Percentiles rank a stretch among this genome's conserved stretches.
These are phyloP conservation scores for Ectemnius lituratus DNA, from an alignment of 2,888 invertebrate genomes.

Conservation along the genomic window DNA sequence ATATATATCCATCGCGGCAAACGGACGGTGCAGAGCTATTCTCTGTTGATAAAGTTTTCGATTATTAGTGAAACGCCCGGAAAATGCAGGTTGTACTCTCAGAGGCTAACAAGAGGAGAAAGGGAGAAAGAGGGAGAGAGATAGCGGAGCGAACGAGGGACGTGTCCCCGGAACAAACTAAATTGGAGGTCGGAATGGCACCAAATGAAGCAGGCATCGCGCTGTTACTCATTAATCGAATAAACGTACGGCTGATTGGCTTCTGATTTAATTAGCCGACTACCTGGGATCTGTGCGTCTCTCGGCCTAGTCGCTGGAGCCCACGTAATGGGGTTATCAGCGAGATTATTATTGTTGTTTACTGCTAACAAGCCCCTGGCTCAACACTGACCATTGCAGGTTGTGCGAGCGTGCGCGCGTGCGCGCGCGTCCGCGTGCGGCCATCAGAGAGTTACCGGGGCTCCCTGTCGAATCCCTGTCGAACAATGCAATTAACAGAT, in stretches of 20 bases:
- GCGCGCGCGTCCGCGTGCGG: too few relatives aligned
- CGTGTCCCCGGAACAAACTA: conserved; percentile 46
- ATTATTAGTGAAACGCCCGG: neutral
- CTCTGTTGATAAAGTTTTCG: neutral
- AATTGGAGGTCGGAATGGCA: conserved; percentile 47
- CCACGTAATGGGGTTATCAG: conserved; percentile 67
- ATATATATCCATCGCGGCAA: too few relatives aligned
- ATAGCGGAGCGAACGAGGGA: neutral
- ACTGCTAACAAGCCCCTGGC: conserved; percentile 67
- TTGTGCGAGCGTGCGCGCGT: too few relatives aligned
- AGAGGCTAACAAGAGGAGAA: too few relatives aligned
- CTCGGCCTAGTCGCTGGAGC: conserved; percentile 30
- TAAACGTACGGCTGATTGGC: conserved; percentile 69
- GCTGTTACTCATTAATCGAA: conserved; percentile 67
- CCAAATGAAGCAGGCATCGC: conserved; percentile 50
- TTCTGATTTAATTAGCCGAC: conserved; percentile 69
- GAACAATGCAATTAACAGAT: conserved; percentile 55
- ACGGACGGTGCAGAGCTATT: too few relatives aligned
- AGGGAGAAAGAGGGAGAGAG: too few relatives aligned
- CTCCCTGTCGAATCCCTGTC: conserved; percentile 23
- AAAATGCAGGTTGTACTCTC: neutral
- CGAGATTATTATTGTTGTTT: conserved; percentile 72
- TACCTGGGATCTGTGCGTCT: conserved; percentile 54
- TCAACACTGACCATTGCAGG: conserved; percentile 7
- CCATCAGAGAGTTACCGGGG: too few relatives aligned